Conservation (phyloP, 2,113 vertebrate genomes). For the Amia ocellicauda region DNA sequence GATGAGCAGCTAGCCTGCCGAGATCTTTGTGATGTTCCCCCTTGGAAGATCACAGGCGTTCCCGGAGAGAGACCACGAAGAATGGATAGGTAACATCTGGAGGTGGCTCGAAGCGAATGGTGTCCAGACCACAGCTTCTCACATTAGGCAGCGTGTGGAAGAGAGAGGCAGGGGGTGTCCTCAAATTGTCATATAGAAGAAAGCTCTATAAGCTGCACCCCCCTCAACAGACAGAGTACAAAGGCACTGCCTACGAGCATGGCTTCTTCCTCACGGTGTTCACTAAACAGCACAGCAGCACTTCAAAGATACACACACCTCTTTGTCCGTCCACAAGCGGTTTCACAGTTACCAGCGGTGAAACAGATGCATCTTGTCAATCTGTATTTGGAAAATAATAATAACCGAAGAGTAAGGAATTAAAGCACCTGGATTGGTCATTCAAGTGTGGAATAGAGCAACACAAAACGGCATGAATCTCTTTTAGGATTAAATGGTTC, state of each 20-base stretch:
- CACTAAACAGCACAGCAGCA: too few species aligned
- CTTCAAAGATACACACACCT: too few species aligned
- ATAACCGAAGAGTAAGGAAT: too few species aligned
- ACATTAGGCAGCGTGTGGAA: constrained; percentile 25
- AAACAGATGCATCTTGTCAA: too few species aligned
- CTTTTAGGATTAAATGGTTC: too few species aligned
- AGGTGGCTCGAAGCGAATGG: constrained; percentile 15
- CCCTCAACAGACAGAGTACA: constrained; percentile 21
- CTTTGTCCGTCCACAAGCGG: too few species aligned
- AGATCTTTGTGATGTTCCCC: background rate
- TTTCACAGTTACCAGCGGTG: too few species aligned
- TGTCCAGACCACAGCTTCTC: constrained; percentile 22
- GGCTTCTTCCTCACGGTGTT: too few species aligned
- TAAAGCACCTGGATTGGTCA: too few species aligned
- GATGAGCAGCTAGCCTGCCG: background rate
- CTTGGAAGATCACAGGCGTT: background rate
- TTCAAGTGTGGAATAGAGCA: too few species aligned
- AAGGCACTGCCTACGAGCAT: background rate
- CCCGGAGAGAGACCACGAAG: background rate
- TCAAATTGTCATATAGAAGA: background rate
- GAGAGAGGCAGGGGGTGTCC: constrained; percentile 28
- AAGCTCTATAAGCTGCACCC: background rate
- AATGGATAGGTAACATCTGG: background rate
- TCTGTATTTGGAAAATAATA: too few species aligned
- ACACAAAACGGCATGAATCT: too few species aligned